Base-by-base conservation (phyloP, 2,113 vertebrate species). In the Climacteris rufus region DNA sequence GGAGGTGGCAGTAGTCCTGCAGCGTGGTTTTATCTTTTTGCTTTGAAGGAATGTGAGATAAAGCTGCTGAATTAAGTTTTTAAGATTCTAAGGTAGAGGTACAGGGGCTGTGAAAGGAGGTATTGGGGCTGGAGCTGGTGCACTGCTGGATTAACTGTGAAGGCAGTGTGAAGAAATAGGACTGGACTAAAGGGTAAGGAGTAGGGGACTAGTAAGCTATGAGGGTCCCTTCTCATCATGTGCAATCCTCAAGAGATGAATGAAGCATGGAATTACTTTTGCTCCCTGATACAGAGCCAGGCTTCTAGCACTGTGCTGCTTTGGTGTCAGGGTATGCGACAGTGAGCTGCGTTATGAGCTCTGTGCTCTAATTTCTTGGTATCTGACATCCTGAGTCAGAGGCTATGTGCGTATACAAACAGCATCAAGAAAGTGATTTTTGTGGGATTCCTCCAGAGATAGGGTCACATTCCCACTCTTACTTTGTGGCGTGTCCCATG, bases 221-320 rank as follows among this genome's bases (percentile, higher is more conserved):
- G 1, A 53, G 21, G 20, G 18, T 30, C 11, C 4, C 2, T 49
- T 75, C 30, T 60, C 2, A 9, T 11, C 2, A 1, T 37, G 2
- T 69, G 31, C 7, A 70, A 31, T 4, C 14, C 6, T 27, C 64
- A 22, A 21, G 54, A 80, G 22, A 7, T 49, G 49, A 56, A 90
- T 5, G 13, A 69, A 56, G n/a, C 11, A 28, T 28, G 15, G 24
- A 71, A 10, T n/a, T 75, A 22, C 23, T 70, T 64, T 11, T 60
- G 31, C 14, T 40, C 8, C 7, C 20, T 65, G 11, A 19, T 71
- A 15, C 3, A 5, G 25, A 17, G 28, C 59, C 16, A 39, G 44
- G 45, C 8, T 68, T 3, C 21, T 52, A 9, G 49, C 3, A 52
- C 25, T 90, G 31, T 61, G 33, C 45, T 81, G 20, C 33, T 66